Evolutionary conservation across 2,797 vertebrate genomes (phyloP).

Genomic region (Scomberomorus guttatus): DNA sequence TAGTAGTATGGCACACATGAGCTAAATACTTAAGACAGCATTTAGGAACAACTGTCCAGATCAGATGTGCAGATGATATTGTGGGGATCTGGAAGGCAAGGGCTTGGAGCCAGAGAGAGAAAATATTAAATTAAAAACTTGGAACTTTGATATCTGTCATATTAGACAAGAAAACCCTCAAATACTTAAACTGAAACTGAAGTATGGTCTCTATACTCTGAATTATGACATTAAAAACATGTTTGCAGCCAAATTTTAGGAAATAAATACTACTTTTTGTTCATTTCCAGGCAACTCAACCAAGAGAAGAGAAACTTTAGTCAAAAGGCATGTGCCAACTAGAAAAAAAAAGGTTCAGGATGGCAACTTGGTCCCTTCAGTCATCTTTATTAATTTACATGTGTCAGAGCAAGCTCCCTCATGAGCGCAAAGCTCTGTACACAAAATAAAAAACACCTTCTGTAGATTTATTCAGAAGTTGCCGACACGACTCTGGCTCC

Average conservation of each 20-base stretch:
- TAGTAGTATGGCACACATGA: conserved; percentile 76
- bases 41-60: conserved; percentile 67
- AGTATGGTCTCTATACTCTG: not conserved
- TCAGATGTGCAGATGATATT: conserved; percentile 20
- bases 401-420: conserved; percentile 22
- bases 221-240: conserved; percentile 33
- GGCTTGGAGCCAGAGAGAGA: conserved; percentile 66
- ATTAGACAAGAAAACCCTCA: not conserved
- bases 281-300: not conserved
- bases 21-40: conserved; percentile 72
- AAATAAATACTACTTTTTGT: not conserved
- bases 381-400: not conserved
- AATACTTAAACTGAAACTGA: not conserved
- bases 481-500: conserved; percentile 46
- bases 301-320: not conserved
- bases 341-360: not conserved
- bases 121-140: not conserved
- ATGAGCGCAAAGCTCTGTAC: not conserved
- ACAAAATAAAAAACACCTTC: conserved; percentile 1
- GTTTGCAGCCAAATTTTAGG: conserved; percentile 9
- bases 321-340: conserved; percentile 3
- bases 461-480: not conserved
- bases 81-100: conserved; percentile 41
- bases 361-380: not conserved
- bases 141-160: conserved; percentile 25